Evolutionary conservation across 2,113 vertebrate genomes (phyloP).

Genomic region (Bos javanicus): DNA sequence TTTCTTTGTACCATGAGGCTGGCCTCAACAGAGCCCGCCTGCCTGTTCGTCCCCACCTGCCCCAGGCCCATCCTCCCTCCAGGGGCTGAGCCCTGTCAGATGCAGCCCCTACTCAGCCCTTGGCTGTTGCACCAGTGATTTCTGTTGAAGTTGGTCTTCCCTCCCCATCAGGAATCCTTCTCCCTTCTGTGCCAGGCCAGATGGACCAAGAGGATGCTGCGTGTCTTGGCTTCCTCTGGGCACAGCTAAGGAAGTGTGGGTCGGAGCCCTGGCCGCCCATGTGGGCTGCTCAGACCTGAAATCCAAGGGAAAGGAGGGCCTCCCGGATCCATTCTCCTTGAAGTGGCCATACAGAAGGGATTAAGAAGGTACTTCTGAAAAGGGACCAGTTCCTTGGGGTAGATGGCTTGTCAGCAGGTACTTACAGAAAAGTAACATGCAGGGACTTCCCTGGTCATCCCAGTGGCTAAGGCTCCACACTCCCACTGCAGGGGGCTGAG

Average conservation of each 20-base stretch:
- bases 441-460: background rate
- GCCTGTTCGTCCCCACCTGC: background rate
- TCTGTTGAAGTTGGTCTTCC: background rate
- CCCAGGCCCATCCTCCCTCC: no score
- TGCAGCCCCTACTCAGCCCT: background rate
- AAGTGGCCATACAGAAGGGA: background rate
- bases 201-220: background rate
- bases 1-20: background rate
- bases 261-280: fast-evolving
- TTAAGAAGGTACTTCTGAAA: background rate
- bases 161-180: background rate
- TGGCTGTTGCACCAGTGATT: no score
- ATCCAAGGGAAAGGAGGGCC: background rate
- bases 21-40: background rate
- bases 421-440: background rate
- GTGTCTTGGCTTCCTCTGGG: background rate
- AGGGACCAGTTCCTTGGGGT: background rate
- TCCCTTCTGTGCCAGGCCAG: background rate
- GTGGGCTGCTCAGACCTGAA: background rate
- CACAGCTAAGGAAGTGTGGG: background rate
- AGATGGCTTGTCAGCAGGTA: background rate
- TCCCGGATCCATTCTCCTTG: fast-evolving
- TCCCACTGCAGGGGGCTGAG: background rate
- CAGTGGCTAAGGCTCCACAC: background rate
- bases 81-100: background rate